Evolutionary conservation across 2,888 invertebrate genomes (phyloP), one percentile per base, ranked within the genome.

Genomic region (Lithosia quadra): DNA sequence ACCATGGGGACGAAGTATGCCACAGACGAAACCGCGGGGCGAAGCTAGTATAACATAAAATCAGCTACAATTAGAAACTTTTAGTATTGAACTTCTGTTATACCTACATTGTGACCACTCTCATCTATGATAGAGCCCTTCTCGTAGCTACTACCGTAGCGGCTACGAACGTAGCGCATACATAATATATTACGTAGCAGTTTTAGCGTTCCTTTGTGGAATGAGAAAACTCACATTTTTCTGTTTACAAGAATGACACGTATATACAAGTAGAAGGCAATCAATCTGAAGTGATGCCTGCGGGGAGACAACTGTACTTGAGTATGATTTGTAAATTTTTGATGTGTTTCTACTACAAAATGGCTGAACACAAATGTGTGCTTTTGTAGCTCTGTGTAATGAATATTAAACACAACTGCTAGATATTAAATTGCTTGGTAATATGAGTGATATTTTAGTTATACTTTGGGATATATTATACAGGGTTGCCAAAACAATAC

Each of bases 41-140:
- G n/a, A n/a, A n/a, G n/a, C n/a, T n/a, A n/a, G n/a, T n/a, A n/a
- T n/a, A n/a, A n/a, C n/a, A n/a, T n/a, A n/a, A n/a, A n/a, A n/a
- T n/a, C n/a, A n/a, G n/a, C n/a, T n/a, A n/a, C n/a, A n/a, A n/a
- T n/a, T n/a, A n/a, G n/a, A n/a, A n/a, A n/a, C n/a, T n/a, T 68
- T 65, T 24, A 21, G 3, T 24, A 13, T 49, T 56, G 63, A 67
- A 72, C 75, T 78, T 72, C 75, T 81, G 78, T 15, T 55, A 63
- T 58, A 21, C 67, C 65, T 75, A 56, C 56, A 63, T 36, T 59
- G 66, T 72, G 72, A 0, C 57, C 59, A 63, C 73, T 69, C 76
- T 79, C 77, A 81, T 78, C 80, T 77, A 72, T 63, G 76, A 74
- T 78, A 80, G 74, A 81, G 78, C 81, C 78, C 81, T 79, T 71